phyloP scores from a whole-genome alignment of 2,113 vertebrate species.

The Struthidea cinerea region DNA sequence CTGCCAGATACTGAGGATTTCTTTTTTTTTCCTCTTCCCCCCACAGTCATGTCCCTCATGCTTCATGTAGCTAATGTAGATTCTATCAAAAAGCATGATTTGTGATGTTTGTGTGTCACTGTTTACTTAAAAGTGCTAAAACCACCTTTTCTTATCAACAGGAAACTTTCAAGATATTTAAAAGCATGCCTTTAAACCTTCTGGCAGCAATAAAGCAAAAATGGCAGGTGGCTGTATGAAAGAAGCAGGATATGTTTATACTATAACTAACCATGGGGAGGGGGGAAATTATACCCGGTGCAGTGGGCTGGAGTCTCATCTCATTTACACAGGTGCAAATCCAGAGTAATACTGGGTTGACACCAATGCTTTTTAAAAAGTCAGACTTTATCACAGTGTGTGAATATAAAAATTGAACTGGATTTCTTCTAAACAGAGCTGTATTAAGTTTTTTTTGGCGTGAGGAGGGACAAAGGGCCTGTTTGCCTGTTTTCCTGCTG shows the following conservation, averaged over 20 bases:
- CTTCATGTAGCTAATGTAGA: conserved; percentile 44
- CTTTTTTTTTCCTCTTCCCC: background rate
- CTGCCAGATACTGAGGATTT: background rate
- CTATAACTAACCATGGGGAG: background rate
- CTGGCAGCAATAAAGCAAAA: conserved; percentile 66
- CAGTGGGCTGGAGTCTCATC: background rate
- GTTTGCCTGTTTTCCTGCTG: background rate
- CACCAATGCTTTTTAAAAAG: background rate
- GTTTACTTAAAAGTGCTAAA: conserved; percentile 71
- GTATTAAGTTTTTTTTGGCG: background rate
- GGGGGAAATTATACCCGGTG: background rate
- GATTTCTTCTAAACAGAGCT: background rate
- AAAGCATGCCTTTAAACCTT: conserved; percentile 70
- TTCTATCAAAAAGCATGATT: conserved; percentile 68
- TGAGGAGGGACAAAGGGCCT: background rate
- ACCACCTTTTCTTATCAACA: conserved; percentile 74
- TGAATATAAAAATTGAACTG: background rate
- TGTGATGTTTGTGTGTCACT: conserved; percentile 66
- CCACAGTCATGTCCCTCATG: background rate
- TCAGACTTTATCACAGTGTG: background rate
- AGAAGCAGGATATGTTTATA: conserved; percentile 63
- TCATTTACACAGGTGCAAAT: background rate
- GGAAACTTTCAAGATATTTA: conserved; percentile 74
- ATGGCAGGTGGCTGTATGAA: conserved; percentile 70
- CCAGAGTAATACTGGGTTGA: background rate